These are phyloP conservation scores for Camptogramma bilineatum DNA, from an alignment of 2,888 invertebrate genomes.

Conservation along the genomic window DNA sequence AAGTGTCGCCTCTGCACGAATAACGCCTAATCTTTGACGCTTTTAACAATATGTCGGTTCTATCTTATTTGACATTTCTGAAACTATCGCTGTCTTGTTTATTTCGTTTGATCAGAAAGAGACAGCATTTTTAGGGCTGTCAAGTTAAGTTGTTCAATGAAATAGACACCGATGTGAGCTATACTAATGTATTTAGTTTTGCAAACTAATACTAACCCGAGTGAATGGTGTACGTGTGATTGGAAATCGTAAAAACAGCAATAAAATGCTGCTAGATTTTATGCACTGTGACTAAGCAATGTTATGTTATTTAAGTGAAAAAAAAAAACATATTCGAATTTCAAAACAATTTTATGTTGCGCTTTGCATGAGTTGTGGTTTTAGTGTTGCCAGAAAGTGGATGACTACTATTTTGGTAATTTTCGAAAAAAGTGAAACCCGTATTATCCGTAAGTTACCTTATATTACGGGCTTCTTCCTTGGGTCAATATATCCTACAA, in stretches of 20 bases:
- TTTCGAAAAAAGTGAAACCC: too few species aligned
- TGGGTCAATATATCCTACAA: too few species aligned
- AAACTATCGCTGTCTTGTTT: background rate
- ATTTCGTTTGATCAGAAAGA: background rate
- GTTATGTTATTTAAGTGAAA: background rate
- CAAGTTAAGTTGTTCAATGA: background rate
- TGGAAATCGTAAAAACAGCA: conserved; percentile 54
- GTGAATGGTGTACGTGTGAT: conserved; percentile 73
- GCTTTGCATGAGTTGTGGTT: conserved; percentile 42
- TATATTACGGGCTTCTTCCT: too few species aligned
- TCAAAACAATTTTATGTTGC: conserved; percentile 43
- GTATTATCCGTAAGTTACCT: too few species aligned
- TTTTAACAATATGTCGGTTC: conserved; percentile 17
- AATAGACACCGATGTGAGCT: conserved; percentile 29
- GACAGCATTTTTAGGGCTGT: background rate
- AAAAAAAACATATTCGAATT: conserved; percentile 1
- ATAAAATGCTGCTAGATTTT: conserved; percentile 56
- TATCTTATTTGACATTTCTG: background rate
- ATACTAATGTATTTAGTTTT: conserved; percentile 41
- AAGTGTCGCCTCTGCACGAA: conserved; percentile 48
- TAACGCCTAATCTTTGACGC: conserved; percentile 48
- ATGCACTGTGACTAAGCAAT: conserved; percentile 57
- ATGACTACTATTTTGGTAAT: conserved; percentile 8
- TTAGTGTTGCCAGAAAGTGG: conserved; percentile 28
- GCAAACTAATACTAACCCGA: conserved; percentile 55